phyloP scores from a whole-genome alignment of 2,113 vertebrate species.

The Pterophyllum scalare region DNA sequence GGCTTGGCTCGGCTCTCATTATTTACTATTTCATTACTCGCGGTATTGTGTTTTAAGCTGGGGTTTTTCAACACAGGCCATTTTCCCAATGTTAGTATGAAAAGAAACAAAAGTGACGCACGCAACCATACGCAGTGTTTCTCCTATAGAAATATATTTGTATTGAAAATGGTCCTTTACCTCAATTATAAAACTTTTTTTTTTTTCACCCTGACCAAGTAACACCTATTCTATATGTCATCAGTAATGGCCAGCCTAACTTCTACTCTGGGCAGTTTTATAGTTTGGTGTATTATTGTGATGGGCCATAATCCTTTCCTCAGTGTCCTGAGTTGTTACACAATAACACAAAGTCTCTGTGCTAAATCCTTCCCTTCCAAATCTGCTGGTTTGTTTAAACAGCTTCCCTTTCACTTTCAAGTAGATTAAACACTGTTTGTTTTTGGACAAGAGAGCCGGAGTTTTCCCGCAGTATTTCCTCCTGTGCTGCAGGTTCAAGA shows the following conservation, averaged over 20 bases:
- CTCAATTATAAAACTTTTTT: no score
- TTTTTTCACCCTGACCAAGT: background rate
- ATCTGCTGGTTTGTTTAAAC: slow-evolving; percentile 65
- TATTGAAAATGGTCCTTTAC: no score
- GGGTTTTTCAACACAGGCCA: no score
- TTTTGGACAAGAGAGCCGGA: slow-evolving; percentile 42
- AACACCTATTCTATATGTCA: background rate
- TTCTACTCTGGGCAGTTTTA: slow-evolving; percentile 22
- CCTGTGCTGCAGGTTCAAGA: slow-evolving; percentile 39
- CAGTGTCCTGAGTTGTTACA: slow-evolving; percentile 45
- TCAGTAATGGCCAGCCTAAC: background rate
- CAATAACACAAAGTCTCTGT: slow-evolving; percentile 53
- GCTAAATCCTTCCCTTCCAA: slow-evolving; percentile 57
- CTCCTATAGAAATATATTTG: no score
- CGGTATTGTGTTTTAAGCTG: no score
- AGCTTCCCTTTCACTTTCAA: slow-evolving; percentile 66
- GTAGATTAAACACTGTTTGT: slow-evolving; percentile 66
- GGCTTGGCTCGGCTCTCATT: no score
- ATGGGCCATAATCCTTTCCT: slow-evolving; percentile 47
- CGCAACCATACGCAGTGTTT: no score
- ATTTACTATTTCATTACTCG: no score
- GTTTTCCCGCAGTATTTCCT: slow-evolving; percentile 41
- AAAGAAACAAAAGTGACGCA: no score
- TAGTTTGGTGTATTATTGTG: slow-evolving; percentile 32
- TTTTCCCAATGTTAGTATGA: no score